Conservation (phyloP, 2,888 invertebrate species). For the Sericinus montela region DNA sequence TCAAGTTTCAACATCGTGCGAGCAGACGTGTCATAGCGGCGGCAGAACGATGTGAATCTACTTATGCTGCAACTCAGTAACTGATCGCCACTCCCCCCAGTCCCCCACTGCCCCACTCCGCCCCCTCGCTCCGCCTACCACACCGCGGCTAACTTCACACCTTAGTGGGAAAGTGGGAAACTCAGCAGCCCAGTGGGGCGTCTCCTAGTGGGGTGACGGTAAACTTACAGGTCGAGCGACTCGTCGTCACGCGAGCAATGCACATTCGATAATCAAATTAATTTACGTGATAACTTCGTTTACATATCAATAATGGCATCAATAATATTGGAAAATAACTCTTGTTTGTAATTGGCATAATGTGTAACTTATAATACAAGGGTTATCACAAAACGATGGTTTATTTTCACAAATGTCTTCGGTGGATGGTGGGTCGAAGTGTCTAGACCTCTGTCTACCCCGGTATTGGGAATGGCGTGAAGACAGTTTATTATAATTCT, state of each 20-base stretch:
- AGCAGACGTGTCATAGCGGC: slow-evolving; percentile 11
- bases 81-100: slow-evolving; percentile 32
- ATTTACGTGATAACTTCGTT: slow-evolving; percentile 4
- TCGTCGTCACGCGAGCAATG: slow-evolving; percentile 19
- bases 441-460: too few relatives aligned
- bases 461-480: too few relatives aligned
- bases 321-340: too few relatives aligned
- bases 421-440: too few relatives aligned
- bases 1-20: not conserved
- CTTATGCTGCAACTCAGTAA: slow-evolving; percentile 19
- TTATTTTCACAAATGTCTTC: too few relatives aligned
- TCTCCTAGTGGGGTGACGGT: slow-evolving; percentile 31
- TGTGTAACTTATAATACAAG: too few relatives aligned
- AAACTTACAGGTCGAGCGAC: not conserved
- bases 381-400: too few relatives aligned
- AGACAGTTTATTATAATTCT: too few relatives aligned
- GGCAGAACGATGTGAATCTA: not conserved
- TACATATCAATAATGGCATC: too few relatives aligned
- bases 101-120: too few relatives aligned
- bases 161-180: slow-evolving; percentile 68
- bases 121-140: slow-evolving; percentile 55
- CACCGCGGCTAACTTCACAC: slow-evolving; percentile 54
- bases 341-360: too few relatives aligned
- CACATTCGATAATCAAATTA: slow-evolving; percentile 21
- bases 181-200: slow-evolving; percentile 45